phyloP scores from a whole-genome alignment of 2,888 invertebrate species.

The Eulithis prunata region DNA sequence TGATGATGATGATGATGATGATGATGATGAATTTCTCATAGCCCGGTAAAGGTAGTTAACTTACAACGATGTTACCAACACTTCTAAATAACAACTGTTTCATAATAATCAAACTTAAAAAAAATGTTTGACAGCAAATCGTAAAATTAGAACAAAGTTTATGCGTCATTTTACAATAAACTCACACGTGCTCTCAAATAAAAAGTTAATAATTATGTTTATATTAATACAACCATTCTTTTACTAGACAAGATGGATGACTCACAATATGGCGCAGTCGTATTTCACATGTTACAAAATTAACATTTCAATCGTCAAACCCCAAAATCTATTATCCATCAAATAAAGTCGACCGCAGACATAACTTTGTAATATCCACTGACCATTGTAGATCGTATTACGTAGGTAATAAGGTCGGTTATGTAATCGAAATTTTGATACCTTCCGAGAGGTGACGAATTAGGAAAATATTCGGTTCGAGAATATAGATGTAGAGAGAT shows the following conservation, averaged over 20 bases:
- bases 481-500: slow-evolving; percentile 77
- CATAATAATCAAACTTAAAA: too few species aligned
- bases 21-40: too few species aligned
- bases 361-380: slow-evolving; percentile 19
- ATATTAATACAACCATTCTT: slow-evolving; percentile 24
- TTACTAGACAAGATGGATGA: slow-evolving; percentile 28
- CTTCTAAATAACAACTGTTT: too few species aligned
- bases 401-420: slow-evolving; percentile 42
- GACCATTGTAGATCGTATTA: slow-evolving; percentile 37
- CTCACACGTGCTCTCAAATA: slow-evolving; percentile 22
- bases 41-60: too few species aligned
- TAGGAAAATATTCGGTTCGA: slow-evolving; percentile 77
- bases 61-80: too few species aligned
- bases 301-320: slow-evolving; percentile 26
- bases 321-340: slow-evolving; percentile 18
- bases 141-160: not conserved
- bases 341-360: slow-evolving; percentile 17
- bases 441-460: slow-evolving; percentile 74
- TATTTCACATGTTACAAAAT: slow-evolving; percentile 31
- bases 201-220: slow-evolving; percentile 20
- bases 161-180: slow-evolving; percentile 21
- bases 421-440: slow-evolving; percentile 38
- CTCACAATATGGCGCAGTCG: slow-evolving; percentile 28
- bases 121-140: too few species aligned
- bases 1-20: too few species aligned